Base-by-base conservation (phyloP, 1,140 invertebrate species). In the Tetragnatha versicolor region DNA sequence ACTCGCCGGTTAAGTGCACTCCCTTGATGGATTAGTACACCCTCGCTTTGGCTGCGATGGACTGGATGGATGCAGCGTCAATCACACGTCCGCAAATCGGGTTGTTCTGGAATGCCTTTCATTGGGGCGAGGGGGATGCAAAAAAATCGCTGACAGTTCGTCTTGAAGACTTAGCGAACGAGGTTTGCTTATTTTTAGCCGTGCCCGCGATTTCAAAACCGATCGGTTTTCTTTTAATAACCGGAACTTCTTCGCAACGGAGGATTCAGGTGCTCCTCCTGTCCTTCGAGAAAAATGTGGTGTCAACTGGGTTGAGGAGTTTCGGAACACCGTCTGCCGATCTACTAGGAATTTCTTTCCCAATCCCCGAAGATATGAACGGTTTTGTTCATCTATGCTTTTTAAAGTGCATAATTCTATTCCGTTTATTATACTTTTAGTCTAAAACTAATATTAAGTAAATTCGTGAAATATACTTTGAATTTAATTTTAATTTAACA, bases 71-170 rank as follows among this genome's bases (percentile, higher is more conserved):
- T 75, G 10, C 25, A 63, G 51, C 63, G 72, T 75, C 72, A 75
- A 75, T 75, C 72, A 75, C 37, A 63, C 42, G 58, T 75, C 72
- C 58, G 35, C 37, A 75, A 75, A 75, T 75, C 58, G n/a, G n/a
- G n/a, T 55, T 29, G 42, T 75, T 75, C 72, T 49, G 58, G 55
- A 45, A 75, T 75, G 72, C 58, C 51, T 63, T 75, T 75, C 72
- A 49, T 75, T 61, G 69, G 20, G 14, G 60, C 20, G 27, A 51
- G 29, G 33, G 42, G 58, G n/a, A 12, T 9, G 14, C 55, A 72
- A 58, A 72, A 72, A 37, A 39, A 39, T 17, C 33, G 37, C 33
- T 73, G 69, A 73, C 69, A 73, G 69, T 73, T 60, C 31, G 33
- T n/a, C n/a, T 53, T 73, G 33, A 73, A 60, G 55, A 60, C 39